Conservation (phyloP, 2,113 vertebrate species). For the Cyphomyrus discorhynchus region DNA sequence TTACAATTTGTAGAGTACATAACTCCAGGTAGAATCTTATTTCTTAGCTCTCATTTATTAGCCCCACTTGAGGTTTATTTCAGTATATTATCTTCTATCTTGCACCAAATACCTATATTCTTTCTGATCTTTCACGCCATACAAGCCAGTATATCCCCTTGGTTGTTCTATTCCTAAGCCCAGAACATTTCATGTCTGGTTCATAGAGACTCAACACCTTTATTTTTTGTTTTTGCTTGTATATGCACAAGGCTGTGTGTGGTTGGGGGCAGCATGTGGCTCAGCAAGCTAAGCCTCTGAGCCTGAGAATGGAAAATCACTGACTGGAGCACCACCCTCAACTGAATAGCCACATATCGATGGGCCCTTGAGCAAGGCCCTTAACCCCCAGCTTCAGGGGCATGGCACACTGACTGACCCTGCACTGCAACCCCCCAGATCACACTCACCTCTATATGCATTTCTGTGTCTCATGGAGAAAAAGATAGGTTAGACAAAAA, state of each 20-base stretch:
- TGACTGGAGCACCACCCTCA: neutral
- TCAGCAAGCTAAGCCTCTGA: neutral
- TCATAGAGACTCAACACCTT: neutral
- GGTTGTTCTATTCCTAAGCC: neutral
- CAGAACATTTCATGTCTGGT: neutral
- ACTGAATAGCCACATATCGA: neutral
- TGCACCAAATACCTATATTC: neutral
- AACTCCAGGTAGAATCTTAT: neutral
- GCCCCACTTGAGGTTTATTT: neutral
- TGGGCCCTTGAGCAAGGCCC: neutral
- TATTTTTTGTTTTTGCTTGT: neutral
- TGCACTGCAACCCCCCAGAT: neutral
- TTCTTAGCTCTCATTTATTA: neutral
- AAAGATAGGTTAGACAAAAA: neutral
- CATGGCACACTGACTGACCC: neutral
- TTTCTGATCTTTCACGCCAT: neutral
- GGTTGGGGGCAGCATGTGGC: neutral
- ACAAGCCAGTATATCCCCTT: neutral
- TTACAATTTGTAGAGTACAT: neutral
- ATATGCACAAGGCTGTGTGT: neutral
- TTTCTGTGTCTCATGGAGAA: neutral
- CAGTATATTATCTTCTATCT: neutral
- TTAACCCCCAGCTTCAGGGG: neutral
- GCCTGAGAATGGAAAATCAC: neutral
- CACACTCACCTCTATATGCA: neutral